Base-by-base conservation (phyloP, 2,113 vertebrate genomes). In the Vulpes ferrilata region DNA sequence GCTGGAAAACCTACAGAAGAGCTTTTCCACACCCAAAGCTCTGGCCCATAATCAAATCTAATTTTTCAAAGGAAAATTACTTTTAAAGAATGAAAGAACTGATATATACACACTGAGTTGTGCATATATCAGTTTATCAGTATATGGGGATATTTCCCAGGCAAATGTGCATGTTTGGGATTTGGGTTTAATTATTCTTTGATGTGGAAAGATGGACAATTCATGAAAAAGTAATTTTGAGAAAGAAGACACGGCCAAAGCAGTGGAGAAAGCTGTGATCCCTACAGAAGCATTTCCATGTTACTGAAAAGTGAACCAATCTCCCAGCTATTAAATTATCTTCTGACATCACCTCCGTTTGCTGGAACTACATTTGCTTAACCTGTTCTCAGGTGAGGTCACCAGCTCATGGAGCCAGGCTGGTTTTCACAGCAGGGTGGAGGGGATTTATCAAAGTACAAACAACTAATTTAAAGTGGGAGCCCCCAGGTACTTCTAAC, bases 231-330 rank as follows among this genome's bases (percentile, higher is more conserved):
- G 3, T 9, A 27, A 8, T 3, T 15, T 17, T 30, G 57, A 43
- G n/a, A 7, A 13, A 53, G 57, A 43, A 57, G 35, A 16, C 35
- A 10, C 15, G 3, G 55, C 3, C 30, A 20, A 51, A 51, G 16
- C 2, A 0, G 4, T 2, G 7, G 7, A n/a, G 9, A 25, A 53
- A 60, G 5, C 7, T 5, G 0, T 27, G 74, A 30, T 3, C 15
- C 0, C 27, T 9, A 0, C 27, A 7, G 16, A 25, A 27, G 11
- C 38, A 25, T 15, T 13, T 71, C 30, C 43, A 2, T 1, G 53
- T 65, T 9, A 9, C 69, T 4, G 7, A 32, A 82, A 35, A 12
- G 19, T 3, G 22, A 74, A 17, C 1, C 22, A 60, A 27, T 32
- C 48, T 59, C 11, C 0, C 19, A 64, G 69, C 25, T 11, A 0